phyloP scores from a whole-genome alignment of 2,797 vertebrate species.

The Chelidonichthys spinosus region DNA sequence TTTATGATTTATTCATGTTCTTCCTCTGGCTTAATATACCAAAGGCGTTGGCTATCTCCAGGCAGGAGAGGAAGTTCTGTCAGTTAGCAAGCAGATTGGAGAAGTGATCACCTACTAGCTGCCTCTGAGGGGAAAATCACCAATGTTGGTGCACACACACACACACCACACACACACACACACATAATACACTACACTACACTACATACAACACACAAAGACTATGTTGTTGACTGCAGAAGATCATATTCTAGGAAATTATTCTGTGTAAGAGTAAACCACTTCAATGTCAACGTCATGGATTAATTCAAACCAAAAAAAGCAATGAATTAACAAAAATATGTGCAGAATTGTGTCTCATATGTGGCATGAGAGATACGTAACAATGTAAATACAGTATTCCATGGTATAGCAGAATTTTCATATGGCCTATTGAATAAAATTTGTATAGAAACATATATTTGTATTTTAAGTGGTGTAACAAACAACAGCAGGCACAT shows the following conservation, averaged over 20 bases:
- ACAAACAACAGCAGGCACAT: slow-evolving; percentile 13
- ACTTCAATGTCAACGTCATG: background rate
- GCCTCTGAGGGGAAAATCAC: slow-evolving; percentile 28
- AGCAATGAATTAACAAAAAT: background rate
- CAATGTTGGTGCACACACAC: background rate
- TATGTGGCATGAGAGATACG: background rate
- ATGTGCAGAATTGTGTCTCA: background rate
- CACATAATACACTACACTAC: background rate
- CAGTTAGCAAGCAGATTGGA: slow-evolving; percentile 38
- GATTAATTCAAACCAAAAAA: background rate
- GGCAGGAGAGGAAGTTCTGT: slow-evolving; percentile 48
- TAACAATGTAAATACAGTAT: background rate
- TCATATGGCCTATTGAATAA: background rate
- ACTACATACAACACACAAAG: background rate
- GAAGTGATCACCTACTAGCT: slow-evolving; percentile 33
- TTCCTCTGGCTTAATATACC: slow-evolving; percentile 40
- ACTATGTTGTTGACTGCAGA: slow-evolving; percentile 23
- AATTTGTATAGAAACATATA: slow-evolving; percentile 3
- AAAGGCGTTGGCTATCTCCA: slow-evolving; percentile 35
- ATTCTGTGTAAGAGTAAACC: background rate
- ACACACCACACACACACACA: slow-evolving; percentile 1
- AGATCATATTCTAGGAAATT: slow-evolving; percentile 11
- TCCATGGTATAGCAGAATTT: background rate
- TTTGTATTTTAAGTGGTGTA: background rate
- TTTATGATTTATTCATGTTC: slow-evolving; percentile 62